These are phyloP conservation scores for Puntigrus tetrazona DNA, from an alignment of 2,113 vertebrate species.

Conservation along the genomic window DNA sequence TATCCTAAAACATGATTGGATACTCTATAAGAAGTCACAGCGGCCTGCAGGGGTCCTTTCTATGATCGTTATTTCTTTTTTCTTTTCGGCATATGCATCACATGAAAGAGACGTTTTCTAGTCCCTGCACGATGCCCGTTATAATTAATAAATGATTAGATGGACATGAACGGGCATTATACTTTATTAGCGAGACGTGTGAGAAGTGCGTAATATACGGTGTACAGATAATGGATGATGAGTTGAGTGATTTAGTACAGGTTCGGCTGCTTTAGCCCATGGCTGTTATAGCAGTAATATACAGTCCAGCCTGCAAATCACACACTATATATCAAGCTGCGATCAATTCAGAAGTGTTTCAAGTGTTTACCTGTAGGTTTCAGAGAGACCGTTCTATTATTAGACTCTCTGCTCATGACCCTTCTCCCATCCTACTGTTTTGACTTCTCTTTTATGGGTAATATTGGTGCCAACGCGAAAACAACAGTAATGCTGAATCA, in stretches of 20 bases:
- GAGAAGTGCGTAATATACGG: not conserved
- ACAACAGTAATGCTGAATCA: conserved; percentile 22
- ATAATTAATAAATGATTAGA: not conserved
- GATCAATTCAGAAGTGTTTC: conserved; percentile 33
- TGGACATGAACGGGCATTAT: not conserved
- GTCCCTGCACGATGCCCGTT: not conserved
- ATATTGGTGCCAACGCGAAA: conserved; percentile 14
- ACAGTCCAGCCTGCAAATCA: conserved; percentile 48
- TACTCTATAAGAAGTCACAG: not conserved
- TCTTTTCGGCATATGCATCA: not conserved
- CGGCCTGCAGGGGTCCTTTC: no score
- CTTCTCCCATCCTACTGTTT: conserved; percentile 3
- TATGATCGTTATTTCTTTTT: not conserved
- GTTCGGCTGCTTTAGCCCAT: conserved; percentile 26
- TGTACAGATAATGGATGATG: not conserved
- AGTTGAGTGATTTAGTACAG: conserved; percentile 24
- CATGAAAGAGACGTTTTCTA: not conserved
- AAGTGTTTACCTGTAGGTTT: conserved; percentile 54
- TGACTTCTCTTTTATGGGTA: not conserved
- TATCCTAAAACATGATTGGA: not conserved
- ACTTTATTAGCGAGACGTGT: not conserved
- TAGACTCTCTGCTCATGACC: conserved; percentile 11
- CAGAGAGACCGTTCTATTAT: conserved; percentile 14
- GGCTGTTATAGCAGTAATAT: conserved; percentile 52
- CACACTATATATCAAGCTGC: conserved; percentile 25